A percentile compares a stretch with the other conserved stretches of the same genome.
phyloP scores from a whole-genome alignment of 2,888 invertebrate species.

The Pollenia amentaria region DNA sequence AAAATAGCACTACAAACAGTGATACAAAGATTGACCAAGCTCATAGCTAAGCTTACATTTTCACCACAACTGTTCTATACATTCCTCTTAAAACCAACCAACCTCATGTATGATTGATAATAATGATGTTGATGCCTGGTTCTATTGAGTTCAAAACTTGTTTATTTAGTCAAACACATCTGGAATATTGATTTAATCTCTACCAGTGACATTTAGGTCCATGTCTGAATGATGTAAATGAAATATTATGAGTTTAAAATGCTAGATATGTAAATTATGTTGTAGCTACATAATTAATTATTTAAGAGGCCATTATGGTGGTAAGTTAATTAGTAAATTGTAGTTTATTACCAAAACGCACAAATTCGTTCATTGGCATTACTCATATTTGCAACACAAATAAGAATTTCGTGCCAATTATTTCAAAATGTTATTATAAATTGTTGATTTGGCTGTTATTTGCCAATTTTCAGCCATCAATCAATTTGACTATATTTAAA shows the following conservation, averaged over 20 bases:
- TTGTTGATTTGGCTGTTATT: neutral
- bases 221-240: neutral
- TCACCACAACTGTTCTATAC: no score
- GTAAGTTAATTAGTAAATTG: conserved; percentile 2
- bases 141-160: no score
- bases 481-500: neutral
- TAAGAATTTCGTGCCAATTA: neutral
- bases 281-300: conserved; percentile 10
- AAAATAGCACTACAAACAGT: no score
- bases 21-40: no score
- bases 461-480: neutral
- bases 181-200: no score
- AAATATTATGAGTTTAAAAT: neutral
- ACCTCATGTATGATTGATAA: no score
- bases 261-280: neutral
- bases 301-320: conserved; percentile 16
- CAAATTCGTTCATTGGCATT: neutral
- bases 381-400: neutral
- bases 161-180: no score
- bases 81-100: no score
- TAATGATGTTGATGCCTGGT: no score
- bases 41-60: no score
- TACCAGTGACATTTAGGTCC: no score
- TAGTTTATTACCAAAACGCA: neutral
- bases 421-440: neutral